A percentile compares a stretch with the other conserved stretches of the same genome.
These are phyloP conservation scores for Alviniconcha marisindica DNA, from an alignment of 1,140 invertebrate genomes.

Conservation along the genomic window DNA sequence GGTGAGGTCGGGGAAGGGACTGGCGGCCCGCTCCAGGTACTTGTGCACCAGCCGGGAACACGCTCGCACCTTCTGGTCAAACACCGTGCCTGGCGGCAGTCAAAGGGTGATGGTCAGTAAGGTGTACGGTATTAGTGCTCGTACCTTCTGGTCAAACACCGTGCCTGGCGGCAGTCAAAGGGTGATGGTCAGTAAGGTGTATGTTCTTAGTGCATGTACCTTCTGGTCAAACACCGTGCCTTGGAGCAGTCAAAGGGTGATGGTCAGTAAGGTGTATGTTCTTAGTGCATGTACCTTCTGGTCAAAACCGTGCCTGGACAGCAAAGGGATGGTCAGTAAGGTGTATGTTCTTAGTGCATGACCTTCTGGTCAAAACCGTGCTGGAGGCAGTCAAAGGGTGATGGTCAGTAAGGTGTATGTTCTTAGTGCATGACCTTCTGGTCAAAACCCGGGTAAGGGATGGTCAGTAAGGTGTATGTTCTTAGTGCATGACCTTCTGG, in stretches of 20 bases:
- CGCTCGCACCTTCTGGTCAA: conserved; percentile 46
- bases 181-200: background rate
- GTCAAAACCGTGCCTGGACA: conserved; percentile 48
- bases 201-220: background rate
- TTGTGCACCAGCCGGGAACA: conserved; percentile 45
- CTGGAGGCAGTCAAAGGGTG: conserved; percentile 6
- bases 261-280: background rate
- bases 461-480: background rate
- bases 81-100: conserved; percentile 39
- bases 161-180: conserved; percentile 29
- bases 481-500: background rate
- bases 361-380: conserved; percentile 50
- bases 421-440: background rate
- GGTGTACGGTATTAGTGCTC: background rate
- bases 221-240: conserved; percentile 51
- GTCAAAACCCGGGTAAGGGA: too few relatives aligned
- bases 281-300: conserved; percentile 35
- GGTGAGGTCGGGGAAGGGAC: conserved; percentile 45
- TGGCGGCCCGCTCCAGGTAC: conserved; percentile 43
- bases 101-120: background rate
- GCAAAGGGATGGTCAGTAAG: background rate
- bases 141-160: conserved; percentile 49
- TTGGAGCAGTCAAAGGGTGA: background rate
- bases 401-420: background rate
- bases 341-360: background rate